Percentiles rank a stretch among this genome's conserved stretches.
Conservation (phyloP, 2,113 vertebrate species). For the Oxygymnocypris stewartii region DNA sequence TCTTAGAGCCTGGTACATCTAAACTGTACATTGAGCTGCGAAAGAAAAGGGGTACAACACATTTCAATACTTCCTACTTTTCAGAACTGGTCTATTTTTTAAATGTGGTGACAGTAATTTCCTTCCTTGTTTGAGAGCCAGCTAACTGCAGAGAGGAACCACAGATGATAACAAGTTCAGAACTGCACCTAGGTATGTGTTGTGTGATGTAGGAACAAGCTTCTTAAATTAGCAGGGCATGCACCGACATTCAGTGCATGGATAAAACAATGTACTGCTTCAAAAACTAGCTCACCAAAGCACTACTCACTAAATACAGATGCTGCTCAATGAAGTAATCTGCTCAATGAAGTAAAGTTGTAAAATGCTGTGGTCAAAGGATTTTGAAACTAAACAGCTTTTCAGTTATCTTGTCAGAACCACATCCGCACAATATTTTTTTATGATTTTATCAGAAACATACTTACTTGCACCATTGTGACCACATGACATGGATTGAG, state of each 20-base stretch:
- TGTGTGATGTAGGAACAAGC: neutral
- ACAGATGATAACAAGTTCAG: neutral
- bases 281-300: neutral
- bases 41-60: neutral
- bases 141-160: neutral
- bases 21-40: neutral
- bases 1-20: no score
- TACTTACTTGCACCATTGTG: slow-evolving; percentile 94
- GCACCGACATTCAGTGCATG: neutral
- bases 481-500: slow-evolving; percentile 96
- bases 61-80: neutral
- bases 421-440: neutral
- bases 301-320: neutral
- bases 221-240: neutral
- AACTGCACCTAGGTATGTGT: neutral
- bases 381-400: neutral
- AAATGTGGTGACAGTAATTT: neutral
- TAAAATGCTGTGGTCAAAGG: neutral
- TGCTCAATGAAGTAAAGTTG: neutral
- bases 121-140: neutral
- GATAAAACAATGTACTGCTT: neutral
- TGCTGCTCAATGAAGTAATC: neutral
- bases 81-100: neutral
- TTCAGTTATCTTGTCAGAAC: neutral
- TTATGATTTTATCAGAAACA: neutral